Conservation (phyloP, 2,797 vertebrate genomes). For the Sebastes iracundus region DNA sequence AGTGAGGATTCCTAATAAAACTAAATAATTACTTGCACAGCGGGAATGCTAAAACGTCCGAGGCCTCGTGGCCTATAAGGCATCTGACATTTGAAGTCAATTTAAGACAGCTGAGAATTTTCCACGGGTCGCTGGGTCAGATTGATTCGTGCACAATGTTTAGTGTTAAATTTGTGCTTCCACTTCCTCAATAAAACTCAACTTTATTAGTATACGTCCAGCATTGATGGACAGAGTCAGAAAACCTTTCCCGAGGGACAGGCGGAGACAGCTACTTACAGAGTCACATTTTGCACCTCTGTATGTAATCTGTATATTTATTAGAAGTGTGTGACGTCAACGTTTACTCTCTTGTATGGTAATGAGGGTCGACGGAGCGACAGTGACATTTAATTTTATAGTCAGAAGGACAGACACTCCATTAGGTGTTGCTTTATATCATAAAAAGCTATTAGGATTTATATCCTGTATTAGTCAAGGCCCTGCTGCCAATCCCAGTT, state of each 20-base stretch:
- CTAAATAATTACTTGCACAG: constrained; percentile 25
- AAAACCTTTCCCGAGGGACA: not conserved
- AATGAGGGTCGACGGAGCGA: constrained; percentile 54
- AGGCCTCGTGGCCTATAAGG: constrained; percentile 28
- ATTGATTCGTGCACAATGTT: constrained; percentile 67
- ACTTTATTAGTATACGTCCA: constrained; percentile 58
- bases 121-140: constrained; percentile 54
- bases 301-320: constrained; percentile 69
- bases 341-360: constrained; percentile 47
- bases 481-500: constrained; percentile 7
- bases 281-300: constrained; percentile 45
- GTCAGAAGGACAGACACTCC: constrained; percentile 55
- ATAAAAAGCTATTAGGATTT: constrained; percentile 69
- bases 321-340: constrained; percentile 57
- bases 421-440: constrained; percentile 59
- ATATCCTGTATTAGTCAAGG: constrained; percentile 56
- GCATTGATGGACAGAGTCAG: constrained; percentile 4
- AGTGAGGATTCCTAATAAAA: constrained; percentile 42
- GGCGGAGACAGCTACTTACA: constrained; percentile 19
- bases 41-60: constrained; percentile 29
- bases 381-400: constrained; percentile 75
- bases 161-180: constrained; percentile 51
- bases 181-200: constrained; percentile 63
- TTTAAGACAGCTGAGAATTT: constrained; percentile 52
- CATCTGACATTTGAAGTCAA: constrained; percentile 70